Percentiles rank a stretch among this genome's conserved stretches.
phyloP scores from a whole-genome alignment of 1,140 invertebrate species.

The Drosophila pseudoananassae region DNA sequence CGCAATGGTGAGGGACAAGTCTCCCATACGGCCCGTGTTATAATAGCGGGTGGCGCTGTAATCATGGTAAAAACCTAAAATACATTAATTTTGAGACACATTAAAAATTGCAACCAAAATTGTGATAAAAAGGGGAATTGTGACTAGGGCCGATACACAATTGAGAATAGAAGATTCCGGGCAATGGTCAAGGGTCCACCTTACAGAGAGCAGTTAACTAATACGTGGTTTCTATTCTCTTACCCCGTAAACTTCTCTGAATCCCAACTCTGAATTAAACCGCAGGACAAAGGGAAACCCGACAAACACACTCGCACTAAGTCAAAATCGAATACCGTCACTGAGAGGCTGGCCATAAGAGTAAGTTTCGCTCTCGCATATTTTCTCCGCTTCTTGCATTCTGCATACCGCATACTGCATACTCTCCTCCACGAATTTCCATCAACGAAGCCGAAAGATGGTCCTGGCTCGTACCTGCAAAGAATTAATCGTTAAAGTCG shows the following conservation, averaged over 20 bases:
- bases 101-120: slow-evolving; percentile 18
- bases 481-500: background rate
- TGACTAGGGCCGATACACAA: background rate
- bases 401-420: slow-evolving; percentile 41
- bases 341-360: slow-evolving; percentile 64
- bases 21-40: slow-evolving; percentile 96
- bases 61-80: slow-evolving; percentile 86
- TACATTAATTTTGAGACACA: slow-evolving; percentile 62
- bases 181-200: background rate
- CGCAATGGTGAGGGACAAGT: slow-evolving; percentile 97
- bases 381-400: slow-evolving; percentile 24
- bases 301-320: slow-evolving; percentile 45
- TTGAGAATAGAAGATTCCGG: background rate
- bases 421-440: slow-evolving; percentile 39
- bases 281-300: slow-evolving; percentile 53
- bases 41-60: slow-evolving; percentile 95
- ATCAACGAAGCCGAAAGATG: slow-evolving; percentile 30
- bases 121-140: background rate
- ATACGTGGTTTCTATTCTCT: slow-evolving; percentile 37
- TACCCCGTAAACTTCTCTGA: slow-evolving; percentile 6
- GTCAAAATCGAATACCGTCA: slow-evolving; percentile 59
- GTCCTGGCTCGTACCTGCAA: background rate
- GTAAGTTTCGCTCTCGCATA: slow-evolving; percentile 53
- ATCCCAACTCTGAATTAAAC: slow-evolving; percentile 9
- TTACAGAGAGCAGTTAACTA: slow-evolving; percentile 14